phyloP scores from a whole-genome alignment of 2,113 vertebrate species.

The Antechinus stuartii region DNA sequence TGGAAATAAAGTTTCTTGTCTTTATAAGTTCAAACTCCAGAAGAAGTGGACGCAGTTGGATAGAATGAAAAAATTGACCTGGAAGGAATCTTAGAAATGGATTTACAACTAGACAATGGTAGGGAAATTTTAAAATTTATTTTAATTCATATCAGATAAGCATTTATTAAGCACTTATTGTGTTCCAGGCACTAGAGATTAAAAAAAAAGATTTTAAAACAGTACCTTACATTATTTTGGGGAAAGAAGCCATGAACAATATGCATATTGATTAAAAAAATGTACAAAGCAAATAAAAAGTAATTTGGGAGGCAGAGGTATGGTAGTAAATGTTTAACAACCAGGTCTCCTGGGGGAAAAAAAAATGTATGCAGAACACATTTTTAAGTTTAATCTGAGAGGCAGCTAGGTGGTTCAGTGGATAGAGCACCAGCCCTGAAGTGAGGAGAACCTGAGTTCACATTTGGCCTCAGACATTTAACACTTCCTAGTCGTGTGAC shows the following conservation, averaged over 20 bases:
- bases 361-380: background rate
- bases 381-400: background rate
- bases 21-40: background rate
- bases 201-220: background rate
- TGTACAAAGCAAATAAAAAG: background rate
- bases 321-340: background rate
- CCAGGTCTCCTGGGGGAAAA: background rate
- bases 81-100: background rate
- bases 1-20: background rate
- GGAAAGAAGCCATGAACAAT: background rate
- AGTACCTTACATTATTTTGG: background rate
- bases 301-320: background rate
- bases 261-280: background rate
- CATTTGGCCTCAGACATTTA: too few relatives aligned
- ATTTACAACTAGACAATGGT: background rate
- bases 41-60: background rate
- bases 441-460: too few relatives aligned
- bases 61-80: background rate
- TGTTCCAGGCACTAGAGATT: background rate
- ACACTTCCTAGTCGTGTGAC: too few relatives aligned
- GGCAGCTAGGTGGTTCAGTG: too few relatives aligned
- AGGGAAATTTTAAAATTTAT: background rate
- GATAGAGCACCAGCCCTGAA: too few relatives aligned
- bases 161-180: background rate
- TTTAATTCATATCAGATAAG: background rate